Base-by-base conservation (phyloP, 1,140 invertebrate species). In the Physella acuta region DNA sequence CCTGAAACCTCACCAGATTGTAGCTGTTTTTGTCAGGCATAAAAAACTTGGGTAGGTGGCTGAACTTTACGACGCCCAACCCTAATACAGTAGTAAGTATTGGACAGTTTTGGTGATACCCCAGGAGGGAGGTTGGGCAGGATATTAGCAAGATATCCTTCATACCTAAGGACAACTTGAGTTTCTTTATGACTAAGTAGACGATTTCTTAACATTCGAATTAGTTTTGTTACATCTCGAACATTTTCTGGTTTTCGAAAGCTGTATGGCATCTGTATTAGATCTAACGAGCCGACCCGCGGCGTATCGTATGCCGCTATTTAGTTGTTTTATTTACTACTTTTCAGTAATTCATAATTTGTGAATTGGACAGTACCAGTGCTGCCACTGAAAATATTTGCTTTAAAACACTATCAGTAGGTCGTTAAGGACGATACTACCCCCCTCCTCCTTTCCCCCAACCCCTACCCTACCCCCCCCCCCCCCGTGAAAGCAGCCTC, bases 31-130 rank as follows among this genome's bases (percentile, higher is more conserved):
- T 58, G 8, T 49, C 34, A 59, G 1, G 53, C 66, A 51, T 44
- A 37, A 55, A 26, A 68, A 3, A 71, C 26, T 24, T 33, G 17
- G 14, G 26, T 44, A 16, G 93, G 92, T 17, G 91, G 92, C 55
- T 80, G 70, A 17, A 92, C 89, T 82, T 92, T 89, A 66, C 91
- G 85, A 71, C 93, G 88, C 0, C 83, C 91, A 88, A 94, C 93
- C 76, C 92, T 87, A 1, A 84, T 84, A 75, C 86, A 92, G 77
- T 95, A 95, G 79, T 93, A 93, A 81, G 94, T 93, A 69, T 88
- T 87, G 52, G 89, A 88, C 55, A 91, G 87, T 85, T 89, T 89
- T 81, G 92, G 90, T 60, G 89, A 85, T 2, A 90, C 88, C 39
- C 93, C 93, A 62, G 89, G 90, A 20, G 93, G 93, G 34, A 95